These are phyloP conservation scores for Pogonocherus hispidulus DNA, from an alignment of 2,888 invertebrate species.

Conservation along the genomic window DNA sequence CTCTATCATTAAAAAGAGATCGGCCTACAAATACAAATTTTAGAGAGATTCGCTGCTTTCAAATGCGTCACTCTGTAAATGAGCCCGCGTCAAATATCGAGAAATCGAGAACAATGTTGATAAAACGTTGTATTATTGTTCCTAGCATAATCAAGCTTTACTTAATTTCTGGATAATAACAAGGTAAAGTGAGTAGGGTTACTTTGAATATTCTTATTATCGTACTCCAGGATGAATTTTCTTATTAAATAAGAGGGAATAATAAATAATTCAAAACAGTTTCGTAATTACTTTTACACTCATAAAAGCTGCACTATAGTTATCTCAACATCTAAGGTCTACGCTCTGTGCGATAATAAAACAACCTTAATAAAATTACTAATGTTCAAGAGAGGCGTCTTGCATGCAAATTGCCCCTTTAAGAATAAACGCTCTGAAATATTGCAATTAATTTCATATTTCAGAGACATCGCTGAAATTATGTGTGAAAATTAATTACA, in stretches of 20 bases:
- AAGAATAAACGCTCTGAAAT: conserved; percentile 25
- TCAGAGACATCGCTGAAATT: conserved; percentile 16
- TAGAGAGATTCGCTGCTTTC: too few species aligned
- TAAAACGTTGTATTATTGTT: too few species aligned
- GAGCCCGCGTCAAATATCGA: too few species aligned
- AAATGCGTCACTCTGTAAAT: too few species aligned
- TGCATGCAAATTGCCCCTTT: conserved; percentile 59
- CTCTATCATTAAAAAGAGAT: too few species aligned
- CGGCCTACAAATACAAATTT: too few species aligned
- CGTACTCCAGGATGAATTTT: not conserved
- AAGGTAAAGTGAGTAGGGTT: too few species aligned
- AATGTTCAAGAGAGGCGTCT: conserved; percentile 57
- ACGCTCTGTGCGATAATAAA: conserved; percentile 50
- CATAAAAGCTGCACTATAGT: not conserved
- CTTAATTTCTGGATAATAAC: too few species aligned
- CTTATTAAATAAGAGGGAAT: not conserved
- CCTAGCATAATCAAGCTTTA: too few species aligned
- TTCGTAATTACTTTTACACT: not conserved
- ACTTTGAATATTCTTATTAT: too few species aligned
- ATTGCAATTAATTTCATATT: conserved; percentile 30
- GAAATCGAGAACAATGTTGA: too few species aligned
- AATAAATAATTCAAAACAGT: conserved; percentile 3
- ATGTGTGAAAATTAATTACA: conserved; percentile 22
- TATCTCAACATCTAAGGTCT: conserved; percentile 18
- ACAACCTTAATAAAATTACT: conserved; percentile 62